These are phyloP conservation scores for Hypotaenidia okinawae DNA, from an alignment of 2,797 vertebrate species.

Conservation along the genomic window DNA sequence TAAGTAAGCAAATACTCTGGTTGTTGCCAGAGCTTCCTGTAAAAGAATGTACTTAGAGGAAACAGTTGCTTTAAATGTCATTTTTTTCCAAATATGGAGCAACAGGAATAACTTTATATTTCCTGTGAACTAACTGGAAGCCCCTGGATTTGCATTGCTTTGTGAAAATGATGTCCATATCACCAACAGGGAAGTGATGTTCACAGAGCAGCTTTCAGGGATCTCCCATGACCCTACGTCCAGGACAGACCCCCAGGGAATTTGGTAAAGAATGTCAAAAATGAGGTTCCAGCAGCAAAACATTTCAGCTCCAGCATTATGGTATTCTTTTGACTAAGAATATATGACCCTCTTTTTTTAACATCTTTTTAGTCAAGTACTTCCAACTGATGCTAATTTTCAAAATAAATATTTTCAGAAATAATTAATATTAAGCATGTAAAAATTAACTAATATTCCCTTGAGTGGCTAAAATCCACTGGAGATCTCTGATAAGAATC, in stretches of 20 bases:
- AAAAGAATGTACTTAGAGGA: conserved; percentile 39
- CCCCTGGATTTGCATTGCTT: conserved; percentile 39
- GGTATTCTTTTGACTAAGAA: not conserved
- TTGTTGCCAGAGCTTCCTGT: conserved; percentile 55
- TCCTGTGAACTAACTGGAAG: conserved; percentile 64
- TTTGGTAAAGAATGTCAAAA: conserved; percentile 44
- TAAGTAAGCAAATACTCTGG: conserved; percentile 51
- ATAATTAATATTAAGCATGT: not conserved
- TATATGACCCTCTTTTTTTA: not conserved
- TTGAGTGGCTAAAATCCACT: not conserved
- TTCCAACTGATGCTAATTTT: not conserved
- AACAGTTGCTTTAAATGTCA: conserved; percentile 46
- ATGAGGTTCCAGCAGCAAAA: conserved; percentile 19
- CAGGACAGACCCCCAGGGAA: conserved; percentile 49
- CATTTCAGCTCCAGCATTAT: not conserved
- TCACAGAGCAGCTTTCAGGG: conserved; percentile 49
- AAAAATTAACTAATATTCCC: not conserved
- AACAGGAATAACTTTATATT: conserved; percentile 60
- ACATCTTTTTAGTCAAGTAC: not conserved
- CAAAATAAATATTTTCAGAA: not conserved
- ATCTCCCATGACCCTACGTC: conserved; percentile 61
- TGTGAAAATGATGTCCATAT: conserved; percentile 30
- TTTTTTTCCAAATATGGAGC: conserved; percentile 65
- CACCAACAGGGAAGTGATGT: conserved; percentile 28
- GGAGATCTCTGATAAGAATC: conserved; percentile 28